Percentiles rank a stretch among this genome's conserved stretches.
Conservation (phyloP, 2,797 vertebrate species). For the Antrozous pallidus region DNA sequence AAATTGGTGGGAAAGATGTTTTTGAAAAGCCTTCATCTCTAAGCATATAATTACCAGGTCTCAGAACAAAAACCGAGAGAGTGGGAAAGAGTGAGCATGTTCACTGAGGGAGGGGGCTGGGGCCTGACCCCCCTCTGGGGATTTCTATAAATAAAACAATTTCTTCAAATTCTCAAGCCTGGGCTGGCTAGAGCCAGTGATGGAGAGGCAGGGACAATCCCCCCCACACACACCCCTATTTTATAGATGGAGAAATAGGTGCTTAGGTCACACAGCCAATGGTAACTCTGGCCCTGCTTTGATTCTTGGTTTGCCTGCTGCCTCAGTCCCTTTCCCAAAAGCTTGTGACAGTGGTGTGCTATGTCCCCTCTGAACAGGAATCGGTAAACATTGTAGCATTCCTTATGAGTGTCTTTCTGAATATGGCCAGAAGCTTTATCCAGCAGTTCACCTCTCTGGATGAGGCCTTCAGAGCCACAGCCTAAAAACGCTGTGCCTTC, state of each 20-base stretch:
- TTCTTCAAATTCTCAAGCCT: not conserved
- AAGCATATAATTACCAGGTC: conserved; percentile 84
- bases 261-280: not conserved
- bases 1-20: conserved; percentile 85
- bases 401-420: not conserved
- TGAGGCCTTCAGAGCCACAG: too few species aligned
- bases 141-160: conserved; percentile 68
- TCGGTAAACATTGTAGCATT: not conserved
- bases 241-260: not conserved
- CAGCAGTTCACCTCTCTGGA: not conserved
- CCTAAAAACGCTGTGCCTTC: not conserved
- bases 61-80: conserved; percentile 79
- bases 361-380: not conserved
- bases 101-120: not conserved
- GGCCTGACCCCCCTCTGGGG: not conserved
- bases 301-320: not conserved
- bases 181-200: not conserved
- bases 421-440: not conserved
- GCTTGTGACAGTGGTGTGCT: not conserved
- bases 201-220: not conserved
- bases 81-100: not conserved
- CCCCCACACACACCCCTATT: too few species aligned
- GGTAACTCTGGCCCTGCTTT: not conserved
- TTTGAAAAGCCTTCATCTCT: conserved; percentile 83
- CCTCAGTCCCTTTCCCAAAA: not conserved